Conservation (phyloP, 1,140 invertebrate species). For the Cyphomyrmex costatus region DNA sequence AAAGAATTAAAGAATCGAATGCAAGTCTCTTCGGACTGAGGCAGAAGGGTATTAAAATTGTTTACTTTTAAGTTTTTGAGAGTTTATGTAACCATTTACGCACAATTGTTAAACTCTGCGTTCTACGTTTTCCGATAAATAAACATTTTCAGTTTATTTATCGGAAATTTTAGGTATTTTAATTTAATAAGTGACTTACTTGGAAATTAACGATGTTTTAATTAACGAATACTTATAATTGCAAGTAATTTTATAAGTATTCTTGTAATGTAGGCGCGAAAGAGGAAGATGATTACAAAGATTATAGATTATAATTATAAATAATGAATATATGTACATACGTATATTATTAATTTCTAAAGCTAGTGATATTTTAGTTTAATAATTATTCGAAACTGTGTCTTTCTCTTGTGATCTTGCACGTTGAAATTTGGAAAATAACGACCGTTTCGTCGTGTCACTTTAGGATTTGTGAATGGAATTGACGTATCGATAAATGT, state of each 20-base stretch:
- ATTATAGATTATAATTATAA: conserved; percentile 18
- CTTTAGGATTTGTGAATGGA: conserved; percentile 40
- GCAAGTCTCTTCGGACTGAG: not conserved
- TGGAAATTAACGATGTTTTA: not conserved
- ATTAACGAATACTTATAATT: not conserved
- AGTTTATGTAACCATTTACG: not conserved
- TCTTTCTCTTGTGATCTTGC: conserved; percentile 29
- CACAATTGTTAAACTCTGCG: not conserved
- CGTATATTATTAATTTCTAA: not conserved
- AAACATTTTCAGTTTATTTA: not conserved
- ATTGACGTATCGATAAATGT: conserved; percentile 52
- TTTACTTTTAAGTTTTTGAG: not conserved
- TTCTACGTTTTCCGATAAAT: too few species aligned
- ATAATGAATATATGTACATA: conserved; percentile 26
- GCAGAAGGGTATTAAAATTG: not conserved
- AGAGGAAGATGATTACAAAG: not conserved
- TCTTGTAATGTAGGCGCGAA: not conserved
- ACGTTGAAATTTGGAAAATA: not conserved
- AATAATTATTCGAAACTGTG: conserved; percentile 16
- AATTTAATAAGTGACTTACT: not conserved
- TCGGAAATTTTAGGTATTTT: not conserved
- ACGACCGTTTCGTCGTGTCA: not conserved
- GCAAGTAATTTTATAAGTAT: not conserved
- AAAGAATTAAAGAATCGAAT: conserved; percentile 7
- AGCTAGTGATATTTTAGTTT: conserved; percentile 10